A percentile compares a stretch with the other conserved stretches of the same genome.
Conservation (phyloP, 2,888 invertebrate species). For the Troglohyphantes excavatus region DNA sequence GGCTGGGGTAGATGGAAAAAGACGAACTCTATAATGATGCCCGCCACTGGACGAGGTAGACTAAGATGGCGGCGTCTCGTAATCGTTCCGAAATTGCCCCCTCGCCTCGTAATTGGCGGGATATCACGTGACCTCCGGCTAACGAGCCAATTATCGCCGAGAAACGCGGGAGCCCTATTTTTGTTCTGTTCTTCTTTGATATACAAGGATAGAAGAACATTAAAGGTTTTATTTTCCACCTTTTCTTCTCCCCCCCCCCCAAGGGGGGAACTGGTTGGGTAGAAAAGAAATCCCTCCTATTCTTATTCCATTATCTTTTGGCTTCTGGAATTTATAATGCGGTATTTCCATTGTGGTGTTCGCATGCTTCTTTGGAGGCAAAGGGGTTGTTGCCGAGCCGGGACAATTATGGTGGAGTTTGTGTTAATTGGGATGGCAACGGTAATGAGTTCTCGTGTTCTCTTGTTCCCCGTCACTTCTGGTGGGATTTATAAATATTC, state of each 20-base stretch:
- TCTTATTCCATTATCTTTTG: no score
- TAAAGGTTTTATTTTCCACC: background rate
- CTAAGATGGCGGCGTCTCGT: conserved; percentile 52
- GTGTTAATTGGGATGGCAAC: conserved; percentile 17
- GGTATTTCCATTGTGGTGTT: no score
- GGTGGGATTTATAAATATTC: background rate
- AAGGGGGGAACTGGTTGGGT: background rate
- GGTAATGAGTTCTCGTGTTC: conserved; percentile 8
- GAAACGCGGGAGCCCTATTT: conserved; percentile 65
- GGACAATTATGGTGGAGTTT: background rate
- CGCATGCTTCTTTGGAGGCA: no score
- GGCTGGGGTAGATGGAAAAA: conserved; percentile 15
- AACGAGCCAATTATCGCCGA: conserved; percentile 76
- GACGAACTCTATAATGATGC: conserved; percentile 60
- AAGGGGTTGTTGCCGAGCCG: no score
- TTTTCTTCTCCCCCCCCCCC: background rate
- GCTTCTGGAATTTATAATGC: no score
- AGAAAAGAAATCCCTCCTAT: no score
- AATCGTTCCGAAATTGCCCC: conserved; percentile 66
- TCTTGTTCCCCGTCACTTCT: background rate
- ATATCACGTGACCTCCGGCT: conserved; percentile 74
- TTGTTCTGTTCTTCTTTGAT: conserved; percentile 58
- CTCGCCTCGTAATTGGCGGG: conserved; percentile 73
- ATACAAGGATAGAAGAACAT: conserved; percentile 39
- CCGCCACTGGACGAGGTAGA: conserved; percentile 60